Conservation (phyloP, 2,113 vertebrate genomes). For the Phoenicopterus ruber region DNA sequence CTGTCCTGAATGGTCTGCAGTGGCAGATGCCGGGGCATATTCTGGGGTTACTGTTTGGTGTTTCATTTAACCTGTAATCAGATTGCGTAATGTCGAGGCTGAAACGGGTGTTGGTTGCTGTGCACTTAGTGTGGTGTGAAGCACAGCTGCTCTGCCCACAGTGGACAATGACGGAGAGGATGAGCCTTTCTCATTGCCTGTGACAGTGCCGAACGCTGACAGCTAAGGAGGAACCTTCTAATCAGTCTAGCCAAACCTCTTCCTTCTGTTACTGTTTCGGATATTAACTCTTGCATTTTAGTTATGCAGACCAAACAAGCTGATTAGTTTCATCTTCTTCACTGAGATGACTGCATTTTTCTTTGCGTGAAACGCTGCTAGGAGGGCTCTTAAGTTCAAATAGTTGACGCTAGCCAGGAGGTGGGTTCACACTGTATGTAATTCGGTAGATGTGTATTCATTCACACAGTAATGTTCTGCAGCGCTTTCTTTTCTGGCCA, state of each 20-base stretch:
- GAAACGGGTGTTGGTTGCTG: neutral
- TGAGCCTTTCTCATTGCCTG: neutral
- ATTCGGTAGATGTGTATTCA: neutral
- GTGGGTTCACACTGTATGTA: neutral
- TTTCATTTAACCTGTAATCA: neutral
- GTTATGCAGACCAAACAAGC: neutral
- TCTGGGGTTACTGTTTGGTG: neutral
- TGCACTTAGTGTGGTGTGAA: neutral
- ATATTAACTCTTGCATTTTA: neutral
- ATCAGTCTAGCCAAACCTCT: neutral
- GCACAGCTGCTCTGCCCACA: neutral
- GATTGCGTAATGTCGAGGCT: neutral
- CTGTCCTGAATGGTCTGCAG: neutral
- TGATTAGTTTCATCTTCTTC: neutral
- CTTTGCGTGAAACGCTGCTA: neutral
- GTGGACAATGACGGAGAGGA: accelerated
- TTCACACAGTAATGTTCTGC: neutral
- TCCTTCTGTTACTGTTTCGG: neutral
- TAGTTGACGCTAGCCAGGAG: neutral
- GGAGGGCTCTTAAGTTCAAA: neutral
- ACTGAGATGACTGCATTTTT: neutral
- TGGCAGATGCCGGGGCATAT: neutral
- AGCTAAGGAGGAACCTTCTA: neutral
- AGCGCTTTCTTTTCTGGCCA: neutral
- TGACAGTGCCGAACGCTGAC: neutral